These are phyloP conservation scores for Alosa alosa DNA, from an alignment of 2,113 vertebrate genomes.

Conservation along the genomic window DNA sequence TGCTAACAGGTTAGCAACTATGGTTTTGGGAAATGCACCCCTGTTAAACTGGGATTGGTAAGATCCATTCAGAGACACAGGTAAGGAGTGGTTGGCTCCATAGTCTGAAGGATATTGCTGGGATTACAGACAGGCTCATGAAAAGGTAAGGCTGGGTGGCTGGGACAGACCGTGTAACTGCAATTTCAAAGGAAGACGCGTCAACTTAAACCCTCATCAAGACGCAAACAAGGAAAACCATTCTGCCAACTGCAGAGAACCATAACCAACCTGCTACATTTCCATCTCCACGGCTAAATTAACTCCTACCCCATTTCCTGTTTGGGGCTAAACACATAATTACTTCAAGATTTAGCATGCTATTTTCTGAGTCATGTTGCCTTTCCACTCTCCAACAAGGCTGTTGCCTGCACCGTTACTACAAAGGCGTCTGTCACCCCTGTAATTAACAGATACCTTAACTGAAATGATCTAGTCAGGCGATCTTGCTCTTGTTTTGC, in stretches of 20 bases:
- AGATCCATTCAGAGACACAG: neutral
- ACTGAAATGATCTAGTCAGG: neutral
- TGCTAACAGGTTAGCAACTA: too few species aligned
- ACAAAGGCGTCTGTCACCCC: neutral
- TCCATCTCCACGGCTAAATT: neutral
- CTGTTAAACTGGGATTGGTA: neutral
- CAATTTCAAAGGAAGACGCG: neutral
- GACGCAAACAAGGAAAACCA: neutral
- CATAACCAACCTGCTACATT: neutral
- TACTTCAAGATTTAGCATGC: neutral
- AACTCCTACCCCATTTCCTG: constrained; percentile 1
- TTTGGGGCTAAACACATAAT: neutral
- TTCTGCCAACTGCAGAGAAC: neutral
- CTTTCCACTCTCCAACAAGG: neutral
- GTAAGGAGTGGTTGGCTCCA: neutral
- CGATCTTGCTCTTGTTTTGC: neutral
- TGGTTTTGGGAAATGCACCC: too few species aligned
- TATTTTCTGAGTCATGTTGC: constrained; percentile 8
- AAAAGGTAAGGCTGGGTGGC: neutral
- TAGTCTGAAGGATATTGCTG: neutral
- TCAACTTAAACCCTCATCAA: neutral
- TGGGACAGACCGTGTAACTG: neutral
- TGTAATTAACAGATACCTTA: neutral
- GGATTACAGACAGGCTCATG: neutral
- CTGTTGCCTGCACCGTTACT: neutral